These are phyloP conservation scores for Thermophis baileyi DNA, from an alignment of 2,113 vertebrate species.

Conservation along the genomic window DNA sequence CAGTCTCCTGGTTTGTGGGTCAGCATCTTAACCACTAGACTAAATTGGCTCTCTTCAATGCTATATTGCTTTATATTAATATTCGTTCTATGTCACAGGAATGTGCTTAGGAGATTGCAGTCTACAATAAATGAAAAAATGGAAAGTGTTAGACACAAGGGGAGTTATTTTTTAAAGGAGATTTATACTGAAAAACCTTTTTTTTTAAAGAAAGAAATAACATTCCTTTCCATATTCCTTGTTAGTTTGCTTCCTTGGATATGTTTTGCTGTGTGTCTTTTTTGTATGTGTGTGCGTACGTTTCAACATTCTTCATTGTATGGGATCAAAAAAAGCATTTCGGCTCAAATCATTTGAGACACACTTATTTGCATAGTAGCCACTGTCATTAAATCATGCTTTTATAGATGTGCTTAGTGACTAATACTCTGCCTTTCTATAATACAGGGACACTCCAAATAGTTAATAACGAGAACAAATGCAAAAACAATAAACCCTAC, in stretches of 20 bases:
- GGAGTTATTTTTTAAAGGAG: not conserved
- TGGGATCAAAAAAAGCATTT: not conserved
- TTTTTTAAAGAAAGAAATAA: not conserved
- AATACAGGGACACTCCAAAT: not conserved
- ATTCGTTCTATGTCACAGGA: not conserved
- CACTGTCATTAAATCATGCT: not conserved
- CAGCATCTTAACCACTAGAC: not conserved
- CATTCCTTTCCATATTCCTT: not conserved
- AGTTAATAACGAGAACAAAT: not conserved
- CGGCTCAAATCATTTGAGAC: not conserved
- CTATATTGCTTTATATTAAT: not conserved
- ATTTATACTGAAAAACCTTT: not conserved
- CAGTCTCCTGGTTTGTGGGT: not conserved
- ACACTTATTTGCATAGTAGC: not conserved
- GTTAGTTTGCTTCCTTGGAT: not conserved
- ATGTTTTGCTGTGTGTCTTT: not conserved
- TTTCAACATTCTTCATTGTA: not conserved
- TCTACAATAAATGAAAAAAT: not conserved
- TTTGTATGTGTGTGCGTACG: not conserved
- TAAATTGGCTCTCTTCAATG: not conserved
- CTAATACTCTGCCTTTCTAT: not conserved
- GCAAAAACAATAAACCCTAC: not conserved
- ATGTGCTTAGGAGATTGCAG: not conserved
- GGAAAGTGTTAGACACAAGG: not conserved
- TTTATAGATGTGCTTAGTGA: not conserved